A percentile compares a stretch with the other conserved stretches of the same genome.
Conservation (phyloP, 2,888 invertebrate species). For the Ctenicera cuprea region DNA sequence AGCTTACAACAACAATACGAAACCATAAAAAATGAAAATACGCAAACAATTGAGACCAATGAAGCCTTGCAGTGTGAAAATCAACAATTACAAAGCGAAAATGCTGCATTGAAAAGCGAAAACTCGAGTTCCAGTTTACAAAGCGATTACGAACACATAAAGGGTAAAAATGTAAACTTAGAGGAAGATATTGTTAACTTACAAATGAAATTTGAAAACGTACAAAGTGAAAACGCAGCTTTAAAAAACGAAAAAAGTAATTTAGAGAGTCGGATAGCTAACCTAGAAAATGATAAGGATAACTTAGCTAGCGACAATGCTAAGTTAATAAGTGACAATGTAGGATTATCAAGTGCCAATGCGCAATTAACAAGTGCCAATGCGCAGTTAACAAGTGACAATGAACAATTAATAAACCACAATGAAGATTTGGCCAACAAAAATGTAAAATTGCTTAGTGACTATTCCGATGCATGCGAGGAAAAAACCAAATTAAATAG, state of each 20-base stretch:
- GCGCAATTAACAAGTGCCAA: neutral
- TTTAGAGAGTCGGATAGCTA: slow-evolving; percentile 7
- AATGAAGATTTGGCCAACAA: neutral
- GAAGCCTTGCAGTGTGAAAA: neutral
- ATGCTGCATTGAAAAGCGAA: neutral
- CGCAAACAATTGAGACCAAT: neutral
- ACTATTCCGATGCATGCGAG: neutral
- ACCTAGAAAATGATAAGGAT: slow-evolving; percentile 11
- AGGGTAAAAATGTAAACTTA: slow-evolving; percentile 20
- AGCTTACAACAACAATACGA: slow-evolving; percentile 10
- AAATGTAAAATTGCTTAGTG: neutral
- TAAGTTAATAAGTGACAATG: neutral
- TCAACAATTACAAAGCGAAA: slow-evolving; percentile 31
- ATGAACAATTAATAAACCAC: neutral
- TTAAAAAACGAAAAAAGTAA: slow-evolving; percentile 15
- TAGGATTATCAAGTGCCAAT: too few species aligned
- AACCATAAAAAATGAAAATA: neutral
- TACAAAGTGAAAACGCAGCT: slow-evolving; percentile 10
- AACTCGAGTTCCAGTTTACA: neutral
- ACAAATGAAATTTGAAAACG: neutral
- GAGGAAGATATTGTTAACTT: slow-evolving; percentile 24
- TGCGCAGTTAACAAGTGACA: neutral
- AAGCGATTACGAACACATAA: neutral
- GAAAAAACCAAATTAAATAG: neutral
- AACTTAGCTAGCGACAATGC: neutral